Evolutionary conservation across 2,888 invertebrate species (phyloP), one percentile per base, ranked within the genome.

Genomic region (Aspidiotus rigidus): DNA sequence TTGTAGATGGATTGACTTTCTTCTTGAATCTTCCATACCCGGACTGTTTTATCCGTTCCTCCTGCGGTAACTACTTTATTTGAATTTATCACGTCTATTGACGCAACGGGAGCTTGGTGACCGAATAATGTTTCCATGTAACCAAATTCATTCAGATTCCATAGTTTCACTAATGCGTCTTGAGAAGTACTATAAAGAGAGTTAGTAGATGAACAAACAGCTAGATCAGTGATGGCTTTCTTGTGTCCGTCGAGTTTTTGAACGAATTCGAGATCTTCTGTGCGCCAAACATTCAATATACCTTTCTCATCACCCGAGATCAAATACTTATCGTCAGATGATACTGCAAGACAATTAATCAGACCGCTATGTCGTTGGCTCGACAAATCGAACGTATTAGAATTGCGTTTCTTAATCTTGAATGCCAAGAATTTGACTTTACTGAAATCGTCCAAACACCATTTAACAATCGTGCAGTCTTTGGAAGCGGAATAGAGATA

Each of bases 1-100:
- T 93, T 91, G 77, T 90, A 97, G 74, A 98, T 89, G 16, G 99
- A 81, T 77, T 99, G 98, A 16, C 96, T 95, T 77, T 98, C 98
- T 80, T 98, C 97, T 1, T 89, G 86, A 70, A 99, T 89, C 79
- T 99, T 98, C 97, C 98, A 99, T 74, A 99, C 84, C 74, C 97
- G 83, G 16, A 96, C 80, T 1, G 90, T 85, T 55, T 86, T 84
- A 77, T 99, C 98, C 72, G 88, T 82, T 6, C 96, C 94, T 15
- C 98, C 97, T 16, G 90, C 85, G 0, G 95, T 91, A 11, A 98
- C 83, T 7, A 90, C 90, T 73, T 94, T 82, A 76, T 97, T 96
- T 74, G 89, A 83, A 42, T 86, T 83, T 70, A 97, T 80, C 10
- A 93, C 88, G 80, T 97, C 97, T 72, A 99, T 89, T 9, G 88